Conservation (phyloP, 2,797 vertebrate genomes). For the Mycteria americana region DNA sequence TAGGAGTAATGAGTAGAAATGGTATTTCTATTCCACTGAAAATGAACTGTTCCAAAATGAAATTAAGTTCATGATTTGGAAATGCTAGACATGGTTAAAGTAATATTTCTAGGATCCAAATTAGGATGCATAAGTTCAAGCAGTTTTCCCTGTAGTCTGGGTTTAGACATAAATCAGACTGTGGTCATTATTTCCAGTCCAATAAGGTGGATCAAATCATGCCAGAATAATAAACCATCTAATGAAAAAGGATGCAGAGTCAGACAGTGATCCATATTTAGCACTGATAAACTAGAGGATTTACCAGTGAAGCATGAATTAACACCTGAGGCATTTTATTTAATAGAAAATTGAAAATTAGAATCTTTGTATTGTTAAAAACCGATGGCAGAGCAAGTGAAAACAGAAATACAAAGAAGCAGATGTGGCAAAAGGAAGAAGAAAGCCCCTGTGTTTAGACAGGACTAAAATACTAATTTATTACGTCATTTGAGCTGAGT, state of each 20-base stretch:
- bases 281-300: not conserved
- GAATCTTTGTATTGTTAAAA: not conserved
- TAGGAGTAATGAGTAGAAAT: not conserved
- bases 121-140: not conserved
- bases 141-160: not conserved
- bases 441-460: not conserved
- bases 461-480: not conserved
- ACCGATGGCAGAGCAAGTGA: not conserved
- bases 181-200: conserved; percentile 45
- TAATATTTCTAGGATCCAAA: not conserved
- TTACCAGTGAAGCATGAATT: conserved; percentile 37
- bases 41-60: not conserved
- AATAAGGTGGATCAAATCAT: conserved; percentile 43
- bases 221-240: conserved; percentile 27
- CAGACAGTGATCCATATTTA: conserved; percentile 43
- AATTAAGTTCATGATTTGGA: not conserved
- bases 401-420: not conserved
- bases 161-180: conserved; percentile 33
- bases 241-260: conserved; percentile 52
- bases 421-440: not conserved
- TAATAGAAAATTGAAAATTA: conserved; percentile 32
- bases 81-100: not conserved
- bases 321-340: conserved; percentile 55
- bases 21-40: not conserved
- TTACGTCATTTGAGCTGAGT: not conserved